Evolutionary conservation across 2,888 invertebrate species (phyloP).

Genomic region (Philereme vetulata): DNA sequence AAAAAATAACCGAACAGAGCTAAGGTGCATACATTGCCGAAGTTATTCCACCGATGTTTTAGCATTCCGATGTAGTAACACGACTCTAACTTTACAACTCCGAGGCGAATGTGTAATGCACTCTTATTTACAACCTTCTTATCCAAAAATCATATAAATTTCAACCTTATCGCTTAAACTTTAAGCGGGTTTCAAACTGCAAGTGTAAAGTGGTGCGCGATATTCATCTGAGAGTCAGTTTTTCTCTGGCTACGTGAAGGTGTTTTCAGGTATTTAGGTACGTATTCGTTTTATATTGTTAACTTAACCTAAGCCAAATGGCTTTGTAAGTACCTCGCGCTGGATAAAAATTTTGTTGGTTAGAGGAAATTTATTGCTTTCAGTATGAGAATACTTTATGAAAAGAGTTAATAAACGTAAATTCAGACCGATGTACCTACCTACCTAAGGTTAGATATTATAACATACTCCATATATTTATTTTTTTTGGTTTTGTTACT

Average conservation of each 20-base stretch:
- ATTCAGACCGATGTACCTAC: no score
- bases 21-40: conserved; percentile 20
- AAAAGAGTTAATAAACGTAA: neutral
- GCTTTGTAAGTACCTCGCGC: conserved; percentile 25
- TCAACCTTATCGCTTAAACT: conserved; percentile 23
- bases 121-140: conserved; percentile 42
- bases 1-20: conserved; percentile 8
- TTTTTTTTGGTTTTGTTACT: no score
- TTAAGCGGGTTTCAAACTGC: conserved; percentile 24
- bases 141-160: conserved; percentile 15
- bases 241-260: conserved; percentile 49
- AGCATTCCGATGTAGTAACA: conserved; percentile 52
- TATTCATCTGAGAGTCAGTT: conserved; percentile 49
- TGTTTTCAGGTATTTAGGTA: conserved; percentile 49
- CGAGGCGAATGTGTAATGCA: conserved; percentile 59
- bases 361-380: conserved; percentile 3
- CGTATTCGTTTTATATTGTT: conserved; percentile 50
- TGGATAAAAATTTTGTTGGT: conserved; percentile 28
- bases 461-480: no score
- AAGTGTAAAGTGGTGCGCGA: conserved; percentile 28
- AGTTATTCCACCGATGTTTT: conserved; percentile 40
- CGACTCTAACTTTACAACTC: conserved; percentile 55
- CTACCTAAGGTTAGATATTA: no score
- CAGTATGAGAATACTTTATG: conserved; percentile 7
- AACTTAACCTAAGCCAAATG: conserved; percentile 39